Evolutionary conservation across 2,888 invertebrate genomes (phyloP).

Genomic region (Diaperis boleti): DNA sequence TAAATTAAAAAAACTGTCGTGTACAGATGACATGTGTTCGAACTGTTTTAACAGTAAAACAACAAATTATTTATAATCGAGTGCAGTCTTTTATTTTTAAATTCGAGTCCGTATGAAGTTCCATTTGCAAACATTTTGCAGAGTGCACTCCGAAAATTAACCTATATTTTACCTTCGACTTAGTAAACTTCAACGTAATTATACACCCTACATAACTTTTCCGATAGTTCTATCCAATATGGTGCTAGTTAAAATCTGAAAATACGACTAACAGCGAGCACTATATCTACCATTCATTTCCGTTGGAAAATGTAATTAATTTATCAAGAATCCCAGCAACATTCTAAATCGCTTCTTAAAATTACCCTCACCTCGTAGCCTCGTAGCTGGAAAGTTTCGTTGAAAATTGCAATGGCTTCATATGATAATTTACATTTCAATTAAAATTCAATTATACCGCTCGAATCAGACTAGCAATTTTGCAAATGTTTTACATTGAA

Average conservation of each 20-base stretch:
- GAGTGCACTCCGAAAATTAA: constrained; percentile 14
- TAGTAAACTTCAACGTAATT: constrained; percentile 40
- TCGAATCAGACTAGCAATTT: too few species aligned
- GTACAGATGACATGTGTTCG: too few species aligned
- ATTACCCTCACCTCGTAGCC: constrained; percentile 4
- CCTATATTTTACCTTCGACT: constrained; percentile 10
- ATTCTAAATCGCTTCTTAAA: constrained; percentile 22
- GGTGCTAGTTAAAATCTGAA: constrained; percentile 30
- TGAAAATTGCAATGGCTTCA: neutral
- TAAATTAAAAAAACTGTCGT: too few species aligned
- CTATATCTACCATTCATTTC: constrained; percentile 17
- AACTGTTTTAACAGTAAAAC: too few species aligned
- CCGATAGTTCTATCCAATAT: constrained; percentile 41
- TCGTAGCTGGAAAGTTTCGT: neutral
- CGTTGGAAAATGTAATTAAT: constrained; percentile 20
- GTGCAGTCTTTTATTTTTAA: too few species aligned
- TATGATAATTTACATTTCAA: too few species aligned
- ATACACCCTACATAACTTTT: constrained; percentile 34
- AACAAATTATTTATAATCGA: too few species aligned
- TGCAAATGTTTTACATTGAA: too few species aligned
- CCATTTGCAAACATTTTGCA: constrained; percentile 2
- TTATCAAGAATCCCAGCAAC: constrained; percentile 12
- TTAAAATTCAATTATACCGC: too few species aligned
- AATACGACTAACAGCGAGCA: constrained; percentile 21
- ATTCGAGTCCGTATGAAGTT: too few species aligned